Conservation (phyloP, 92 coral and sea anemone genomes). For the Palythoa grandiflora region DNA sequence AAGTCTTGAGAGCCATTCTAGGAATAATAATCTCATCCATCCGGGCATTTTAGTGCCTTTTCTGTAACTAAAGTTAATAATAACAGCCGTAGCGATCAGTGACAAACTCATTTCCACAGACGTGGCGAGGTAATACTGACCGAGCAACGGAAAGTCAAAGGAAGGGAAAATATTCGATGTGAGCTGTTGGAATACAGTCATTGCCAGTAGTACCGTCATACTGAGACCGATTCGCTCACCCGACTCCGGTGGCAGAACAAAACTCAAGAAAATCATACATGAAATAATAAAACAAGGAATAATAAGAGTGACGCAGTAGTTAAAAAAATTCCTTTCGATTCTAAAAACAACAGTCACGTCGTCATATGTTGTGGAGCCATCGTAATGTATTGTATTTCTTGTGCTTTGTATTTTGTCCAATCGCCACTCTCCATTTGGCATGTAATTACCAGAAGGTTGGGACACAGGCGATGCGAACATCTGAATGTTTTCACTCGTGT, state of each 20-base stretch:
- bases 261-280: constrained; percentile 82
- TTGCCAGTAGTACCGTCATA: constrained; percentile 81
- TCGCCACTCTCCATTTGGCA: constrained; percentile 82
- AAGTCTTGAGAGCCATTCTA: constrained; percentile 71
- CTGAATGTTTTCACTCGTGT: constrained; percentile 33
- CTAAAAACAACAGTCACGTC: constrained; percentile 68
- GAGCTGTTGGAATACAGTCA: constrained; percentile 92
- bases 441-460: constrained; percentile 55
- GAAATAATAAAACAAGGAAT: constrained; percentile 82
- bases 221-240: constrained; percentile 86
- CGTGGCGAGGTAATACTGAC: constrained; percentile 87
- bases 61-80: constrained; percentile 77
- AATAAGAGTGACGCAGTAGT: constrained; percentile 71
- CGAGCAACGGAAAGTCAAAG: constrained; percentile 82
- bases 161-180: constrained; percentile 82
- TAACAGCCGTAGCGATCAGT: constrained; percentile 72
- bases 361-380: constrained; percentile 11
- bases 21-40: constrained; percentile 63
- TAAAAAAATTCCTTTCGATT: constrained; percentile 65
- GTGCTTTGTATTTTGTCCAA: constrained; percentile 14
- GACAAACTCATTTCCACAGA: constrained; percentile 78
- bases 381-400: constrained; percentile 43
- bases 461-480: constrained; percentile 32
- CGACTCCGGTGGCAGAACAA: constrained; percentile 82
- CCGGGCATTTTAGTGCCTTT: constrained; percentile 74